These are phyloP conservation scores for Alviniconcha marisindica DNA, from an alignment of 1,140 invertebrate genomes.

Conservation along the genomic window DNA sequence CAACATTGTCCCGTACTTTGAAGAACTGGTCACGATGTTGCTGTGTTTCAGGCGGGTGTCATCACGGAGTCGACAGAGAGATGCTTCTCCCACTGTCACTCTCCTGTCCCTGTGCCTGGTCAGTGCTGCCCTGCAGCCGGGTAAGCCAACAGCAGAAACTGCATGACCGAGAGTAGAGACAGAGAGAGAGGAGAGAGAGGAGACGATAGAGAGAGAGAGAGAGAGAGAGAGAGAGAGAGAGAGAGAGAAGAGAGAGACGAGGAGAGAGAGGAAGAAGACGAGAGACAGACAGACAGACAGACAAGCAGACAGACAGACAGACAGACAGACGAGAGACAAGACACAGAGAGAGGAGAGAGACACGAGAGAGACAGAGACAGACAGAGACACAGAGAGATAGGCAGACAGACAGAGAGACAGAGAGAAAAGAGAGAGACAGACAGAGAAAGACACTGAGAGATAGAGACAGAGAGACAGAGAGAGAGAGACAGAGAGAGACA, in stretches of 20 bases:
- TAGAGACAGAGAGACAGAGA: too few species aligned
- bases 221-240: not conserved
- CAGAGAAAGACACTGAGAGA: too few species aligned
- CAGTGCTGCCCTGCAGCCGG: conserved; percentile 61
- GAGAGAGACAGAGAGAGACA: too few species aligned
- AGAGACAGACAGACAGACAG: too few species aligned
- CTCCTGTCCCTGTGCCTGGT: conserved; percentile 53
- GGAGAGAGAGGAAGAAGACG: not conserved
- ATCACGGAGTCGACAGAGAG: conserved; percentile 86
- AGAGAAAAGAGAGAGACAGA: too few species aligned
- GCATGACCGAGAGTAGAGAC: not conserved
- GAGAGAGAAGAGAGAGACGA: too few species aligned
- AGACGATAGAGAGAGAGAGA: not conserved
- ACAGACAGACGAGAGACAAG: too few species aligned
- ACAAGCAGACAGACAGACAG: too few species aligned
- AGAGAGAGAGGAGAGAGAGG: not conserved
- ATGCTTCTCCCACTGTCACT: conserved; percentile 86
- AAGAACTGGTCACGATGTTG: not conserved
- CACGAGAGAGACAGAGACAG: too few species aligned
- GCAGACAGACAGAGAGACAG: too few species aligned
- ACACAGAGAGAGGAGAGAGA: too few species aligned
- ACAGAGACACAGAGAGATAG: too few species aligned
- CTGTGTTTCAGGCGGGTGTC: conserved; percentile 81
- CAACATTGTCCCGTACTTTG: not conserved
- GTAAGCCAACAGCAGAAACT: conserved; percentile 37